Evolutionary conservation across 2,797 vertebrate genomes (phyloP), one percentile per base, ranked within the genome.

Genomic region (Poeciliopsis infans): DNA sequence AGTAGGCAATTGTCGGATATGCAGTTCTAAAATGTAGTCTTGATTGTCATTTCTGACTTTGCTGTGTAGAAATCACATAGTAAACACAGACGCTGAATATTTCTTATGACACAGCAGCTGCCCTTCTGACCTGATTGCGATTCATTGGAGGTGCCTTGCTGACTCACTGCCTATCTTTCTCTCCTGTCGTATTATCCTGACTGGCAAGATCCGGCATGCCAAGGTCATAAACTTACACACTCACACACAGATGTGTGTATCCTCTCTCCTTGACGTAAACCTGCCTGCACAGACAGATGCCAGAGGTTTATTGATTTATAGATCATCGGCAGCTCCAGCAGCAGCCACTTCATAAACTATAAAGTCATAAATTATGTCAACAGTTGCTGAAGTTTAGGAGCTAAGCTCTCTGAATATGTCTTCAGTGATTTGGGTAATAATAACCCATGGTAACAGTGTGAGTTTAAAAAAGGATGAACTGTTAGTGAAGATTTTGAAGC

Each of bases 81-180:
- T 73, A 72, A 81, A 82, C 39, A 69, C 77, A 76, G 64, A 64
- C 41, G 75, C 78, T 84, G 75, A 11, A 73, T 75, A 68, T 88
- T 91, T 91, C 73, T 92, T 88, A 91, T 93, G 92, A 89, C 88
- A 79, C 90, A 88, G 89, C 91, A 91, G 70, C 80, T 72, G 83
- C 83, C 86, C 87, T 87, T 94, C 89, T 91, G 87, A 80, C 90
- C 88, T 87, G 83, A 91, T 94, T 92, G 88, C 90, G 92, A 95
- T 93, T 89, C 93, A 82, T 77, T 73, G 87, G 81, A 85, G 80
- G 84, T 80, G 83, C 91, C 91, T 83, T 94, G 95, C 95, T 94
- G 94, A 95, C 88, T 95, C 93, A 91, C 81, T 87, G 88, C 87
- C 90, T 91, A 70, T 88, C 74, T 69, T 82, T 46, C 77, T 70